These are phyloP conservation scores for Herpetotheres cachinnans DNA, from an alignment of 2,113 vertebrate genomes.

Conservation along the genomic window DNA sequence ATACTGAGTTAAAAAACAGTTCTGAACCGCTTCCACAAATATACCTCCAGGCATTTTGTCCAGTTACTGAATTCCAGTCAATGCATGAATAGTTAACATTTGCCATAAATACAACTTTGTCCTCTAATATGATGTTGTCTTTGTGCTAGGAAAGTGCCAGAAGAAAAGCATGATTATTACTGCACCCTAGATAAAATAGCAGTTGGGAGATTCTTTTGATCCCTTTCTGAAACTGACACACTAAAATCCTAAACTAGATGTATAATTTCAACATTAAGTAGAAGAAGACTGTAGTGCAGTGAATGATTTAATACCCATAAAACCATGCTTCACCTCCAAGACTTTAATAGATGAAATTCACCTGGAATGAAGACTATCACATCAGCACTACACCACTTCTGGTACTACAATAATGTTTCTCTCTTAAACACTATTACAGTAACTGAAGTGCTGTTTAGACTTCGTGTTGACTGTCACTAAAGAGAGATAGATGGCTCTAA, in stretches of 20 bases:
- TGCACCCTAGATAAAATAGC: background rate
- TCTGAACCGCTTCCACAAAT: background rate
- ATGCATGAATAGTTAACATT: constrained; percentile 8
- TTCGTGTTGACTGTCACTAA: background rate
- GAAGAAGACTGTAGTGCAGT: background rate
- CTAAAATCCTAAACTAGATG: background rate
- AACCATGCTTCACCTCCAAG: background rate
- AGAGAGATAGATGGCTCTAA: background rate
- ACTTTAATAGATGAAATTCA: background rate
- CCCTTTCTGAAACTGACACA: background rate
- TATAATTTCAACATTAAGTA: background rate
- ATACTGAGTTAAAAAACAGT: background rate
- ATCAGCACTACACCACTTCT: background rate
- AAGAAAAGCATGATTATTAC: background rate
- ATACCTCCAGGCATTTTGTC: background rate
- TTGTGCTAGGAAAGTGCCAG: background rate
- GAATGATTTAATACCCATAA: background rate
- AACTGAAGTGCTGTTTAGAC: background rate
- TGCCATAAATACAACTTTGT: background rate
- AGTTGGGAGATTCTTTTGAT: background rate
- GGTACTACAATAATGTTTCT: background rate
- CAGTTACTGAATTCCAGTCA: constrained; percentile 22
- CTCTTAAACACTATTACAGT: background rate
- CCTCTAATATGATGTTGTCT: background rate
- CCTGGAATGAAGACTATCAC: background rate